Base-by-base conservation (phyloP, 2,888 invertebrate species). In the Parnassius smintheus region DNA sequence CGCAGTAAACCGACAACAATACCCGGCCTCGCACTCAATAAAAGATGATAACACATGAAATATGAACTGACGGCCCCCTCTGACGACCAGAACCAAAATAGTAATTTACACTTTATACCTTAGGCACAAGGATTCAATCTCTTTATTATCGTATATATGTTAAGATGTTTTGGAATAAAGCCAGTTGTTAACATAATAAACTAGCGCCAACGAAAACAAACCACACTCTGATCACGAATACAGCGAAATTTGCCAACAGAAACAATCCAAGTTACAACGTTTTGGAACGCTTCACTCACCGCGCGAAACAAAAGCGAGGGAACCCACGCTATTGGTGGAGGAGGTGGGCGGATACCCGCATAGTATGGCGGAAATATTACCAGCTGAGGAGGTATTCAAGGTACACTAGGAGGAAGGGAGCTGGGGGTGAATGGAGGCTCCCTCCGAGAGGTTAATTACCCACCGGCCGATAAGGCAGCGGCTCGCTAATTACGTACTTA, bases 401-500 rank as follows among this genome's bases (percentile, higher is more conserved):
- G 88, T 85, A 83, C 80, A 78, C 61, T 66, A 77, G 79, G 82
- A 78, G 83, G 76, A 74, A 70, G 80, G 78, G 77, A 72, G 70
- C 75, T 67, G 67, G 62, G 70, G 68, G 75, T 73, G 71, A 67
- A 69, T 69, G 68, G 75, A 71, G 70, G 71, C 70, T 70, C 77
- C 82, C 82, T 81, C 79, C 68, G 80, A 83, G 84, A 91, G 91
- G 91, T 91, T 91, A 91, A 91, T 91, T 91, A 91, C 91, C 89
- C 88, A 77, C 86, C 85, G 83, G 89, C 88, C 88, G 91, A 91
- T 91, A 91, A 91, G 91, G 90, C 90, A 91, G 86, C 83, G 90
- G 91, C 88, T 83, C 89, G 91, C 91, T 91, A 91, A 91, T 91
- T 91, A 91, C 89, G 88, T 90, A 91, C 91, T 91, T 91, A 91